Percentiles rank a stretch among this genome's conserved stretches.
phyloP scores from a whole-genome alignment of 2,113 vertebrate species.

The Bothrops jararaca region DNA sequence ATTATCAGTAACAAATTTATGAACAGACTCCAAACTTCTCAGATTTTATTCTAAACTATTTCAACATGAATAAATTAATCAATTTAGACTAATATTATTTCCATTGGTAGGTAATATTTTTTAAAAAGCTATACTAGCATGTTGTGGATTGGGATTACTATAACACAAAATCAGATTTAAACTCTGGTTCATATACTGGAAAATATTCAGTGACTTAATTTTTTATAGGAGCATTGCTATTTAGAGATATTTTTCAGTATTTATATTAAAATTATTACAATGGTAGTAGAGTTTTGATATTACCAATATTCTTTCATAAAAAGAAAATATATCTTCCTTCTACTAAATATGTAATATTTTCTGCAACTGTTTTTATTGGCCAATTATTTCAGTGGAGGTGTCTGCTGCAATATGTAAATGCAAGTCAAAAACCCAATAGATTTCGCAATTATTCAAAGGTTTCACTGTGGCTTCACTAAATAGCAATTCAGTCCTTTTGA shows the following conservation, averaged over 20 bases:
- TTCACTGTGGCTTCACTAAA: not conserved
- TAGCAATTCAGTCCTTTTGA: not conserved
- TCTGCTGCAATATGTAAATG: not conserved
- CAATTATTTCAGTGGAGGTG: not conserved
- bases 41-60: constrained; percentile 22
- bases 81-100: not conserved
- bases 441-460: not conserved
- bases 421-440: not conserved
- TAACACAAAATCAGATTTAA: constrained; percentile 30
- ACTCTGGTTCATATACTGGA: not conserved
- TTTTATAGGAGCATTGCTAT: constrained; percentile 44
- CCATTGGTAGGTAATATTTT: not conserved
- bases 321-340: constrained; percentile 7
- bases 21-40: not conserved
- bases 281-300: not conserved
- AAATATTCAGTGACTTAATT: constrained; percentile 20
- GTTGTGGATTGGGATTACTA: constrained; percentile 37
- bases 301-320: constrained; percentile 10
- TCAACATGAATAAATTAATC: not conserved
- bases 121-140: not conserved
- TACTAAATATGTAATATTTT: not conserved
- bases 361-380: not conserved
- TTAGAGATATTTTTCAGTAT: constrained; percentile 35
- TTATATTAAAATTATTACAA: constrained; percentile 34
- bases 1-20: not conserved